A percentile compares a stretch with the other conserved stretches of the same genome.
These are phyloP conservation scores for Caenorhabditis sp. DNA, from an alignment of 2,888 invertebrate genomes.

Conservation along the genomic window DNA sequence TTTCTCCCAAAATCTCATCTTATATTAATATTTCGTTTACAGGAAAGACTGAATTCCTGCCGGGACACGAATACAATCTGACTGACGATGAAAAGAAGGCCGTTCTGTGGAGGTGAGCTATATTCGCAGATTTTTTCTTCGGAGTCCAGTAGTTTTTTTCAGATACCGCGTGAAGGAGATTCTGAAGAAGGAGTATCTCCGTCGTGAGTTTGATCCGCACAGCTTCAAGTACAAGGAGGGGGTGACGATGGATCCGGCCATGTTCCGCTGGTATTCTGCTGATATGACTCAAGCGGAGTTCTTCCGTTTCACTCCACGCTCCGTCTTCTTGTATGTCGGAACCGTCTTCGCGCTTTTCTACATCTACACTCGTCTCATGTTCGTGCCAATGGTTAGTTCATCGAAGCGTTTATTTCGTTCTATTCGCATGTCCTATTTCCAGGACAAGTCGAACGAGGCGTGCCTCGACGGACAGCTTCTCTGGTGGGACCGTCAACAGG, in stretches of 20 bases:
- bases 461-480: constrained; percentile 76
- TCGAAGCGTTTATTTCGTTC: too few relatives aligned
- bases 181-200: constrained; percentile 79
- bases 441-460: constrained; percentile 71
- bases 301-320: constrained; percentile 77
- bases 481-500: constrained; percentile 79
- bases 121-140: background rate
- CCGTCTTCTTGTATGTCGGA: constrained; percentile 75
- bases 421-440: constrained; percentile 17
- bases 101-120: constrained; percentile 67
- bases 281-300: constrained; percentile 78
- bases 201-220: constrained; percentile 78
- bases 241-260: constrained; percentile 78
- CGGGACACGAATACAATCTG: constrained; percentile 78
- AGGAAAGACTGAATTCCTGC: constrained; percentile 78
- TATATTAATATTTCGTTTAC: constrained; percentile 39
- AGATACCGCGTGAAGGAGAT: constrained; percentile 79
- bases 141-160: constrained; percentile 31
- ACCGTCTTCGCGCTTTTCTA: constrained; percentile 72
- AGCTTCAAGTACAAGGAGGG: constrained; percentile 78
- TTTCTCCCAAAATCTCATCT: background rate
- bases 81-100: constrained; percentile 78
- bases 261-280: constrained; percentile 79
- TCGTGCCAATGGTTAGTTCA: constrained; percentile 65
- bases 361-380: constrained; percentile 73